Conservation (phyloP, 2,888 invertebrate genomes). For the Ceramica pisi region DNA sequence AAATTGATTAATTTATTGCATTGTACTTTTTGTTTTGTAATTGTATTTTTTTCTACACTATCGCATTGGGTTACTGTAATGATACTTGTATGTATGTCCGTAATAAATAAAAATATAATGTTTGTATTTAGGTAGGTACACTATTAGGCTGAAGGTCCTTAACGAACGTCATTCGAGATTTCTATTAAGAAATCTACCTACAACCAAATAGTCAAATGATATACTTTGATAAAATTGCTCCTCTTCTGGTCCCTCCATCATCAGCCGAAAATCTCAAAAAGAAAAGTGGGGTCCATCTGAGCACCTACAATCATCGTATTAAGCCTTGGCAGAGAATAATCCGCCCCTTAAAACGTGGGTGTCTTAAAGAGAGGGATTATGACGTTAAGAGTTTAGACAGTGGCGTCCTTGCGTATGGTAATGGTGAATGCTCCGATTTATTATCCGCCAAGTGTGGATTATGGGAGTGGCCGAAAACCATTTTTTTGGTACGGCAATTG, state of each 20-base stretch:
- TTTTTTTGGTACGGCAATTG: background rate
- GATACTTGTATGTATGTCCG: too few species aligned
- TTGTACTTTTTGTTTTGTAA: too few species aligned
- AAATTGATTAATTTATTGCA: too few species aligned
- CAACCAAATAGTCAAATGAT: background rate
- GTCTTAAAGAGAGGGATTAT: slow-evolving; percentile 36
- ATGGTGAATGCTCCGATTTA: slow-evolving; percentile 26
- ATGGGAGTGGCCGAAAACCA: slow-evolving; percentile 1
- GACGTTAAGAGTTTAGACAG: slow-evolving; percentile 45
- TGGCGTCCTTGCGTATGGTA: slow-evolving; percentile 30
- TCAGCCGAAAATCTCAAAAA: background rate
- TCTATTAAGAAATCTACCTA: too few species aligned
- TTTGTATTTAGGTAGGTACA: too few species aligned
- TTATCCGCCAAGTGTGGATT: slow-evolving; percentile 28
- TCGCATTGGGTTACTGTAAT: too few species aligned
- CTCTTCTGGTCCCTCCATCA: too few species aligned
- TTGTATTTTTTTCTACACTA: too few species aligned
- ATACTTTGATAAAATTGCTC: background rate
- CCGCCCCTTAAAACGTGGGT: slow-evolving; percentile 18
- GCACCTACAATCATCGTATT: slow-evolving; percentile 6
- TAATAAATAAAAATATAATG: too few species aligned
- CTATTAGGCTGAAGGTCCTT: too few species aligned
- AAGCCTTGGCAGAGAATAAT: slow-evolving; percentile 24
- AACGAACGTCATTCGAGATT: too few species aligned
- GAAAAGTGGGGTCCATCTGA: slow-evolving; percentile 21